Percentiles rank a stretch among this genome's conserved stretches.
phyloP scores from a whole-genome alignment of 2,113 vertebrate species.

The Onychorhynchus coronatus region DNA sequence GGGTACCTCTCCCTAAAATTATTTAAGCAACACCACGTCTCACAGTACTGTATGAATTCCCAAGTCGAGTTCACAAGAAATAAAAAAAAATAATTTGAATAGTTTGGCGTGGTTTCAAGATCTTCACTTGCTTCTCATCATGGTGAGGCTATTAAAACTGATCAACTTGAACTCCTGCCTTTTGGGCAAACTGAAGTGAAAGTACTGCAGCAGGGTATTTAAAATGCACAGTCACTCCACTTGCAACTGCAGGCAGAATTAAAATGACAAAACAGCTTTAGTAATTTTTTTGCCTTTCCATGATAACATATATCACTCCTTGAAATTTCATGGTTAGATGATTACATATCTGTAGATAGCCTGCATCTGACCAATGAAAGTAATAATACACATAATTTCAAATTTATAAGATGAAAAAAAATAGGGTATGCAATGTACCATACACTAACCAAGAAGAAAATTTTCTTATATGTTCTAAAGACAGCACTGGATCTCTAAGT shows the following conservation, averaged over 20 bases:
- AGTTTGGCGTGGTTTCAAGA: neutral
- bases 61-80: neutral
- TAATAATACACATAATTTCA: neutral
- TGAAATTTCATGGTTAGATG: neutral
- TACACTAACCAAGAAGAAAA: neutral
- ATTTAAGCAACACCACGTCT: neutral
- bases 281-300: neutral
- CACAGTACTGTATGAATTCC: neutral
- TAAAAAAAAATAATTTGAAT: neutral
- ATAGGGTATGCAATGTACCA: neutral
- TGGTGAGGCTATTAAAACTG: neutral
- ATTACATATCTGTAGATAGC: neutral
- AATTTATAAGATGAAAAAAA: neutral
- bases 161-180: neutral
- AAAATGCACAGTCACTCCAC: slow-evolving; percentile 12
- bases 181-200: neutral
- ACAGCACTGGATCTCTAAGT: neutral
- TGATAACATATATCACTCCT: neutral
- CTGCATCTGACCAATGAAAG: neutral
- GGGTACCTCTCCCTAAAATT: neutral
- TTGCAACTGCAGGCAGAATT: neutral
- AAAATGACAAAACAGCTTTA: neutral
- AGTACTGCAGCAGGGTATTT: neutral
- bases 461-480: neutral
- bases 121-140: neutral